These are phyloP conservation scores for Seriola aureovittata DNA, from an alignment of 2,113 vertebrate species.

Conservation along the genomic window DNA sequence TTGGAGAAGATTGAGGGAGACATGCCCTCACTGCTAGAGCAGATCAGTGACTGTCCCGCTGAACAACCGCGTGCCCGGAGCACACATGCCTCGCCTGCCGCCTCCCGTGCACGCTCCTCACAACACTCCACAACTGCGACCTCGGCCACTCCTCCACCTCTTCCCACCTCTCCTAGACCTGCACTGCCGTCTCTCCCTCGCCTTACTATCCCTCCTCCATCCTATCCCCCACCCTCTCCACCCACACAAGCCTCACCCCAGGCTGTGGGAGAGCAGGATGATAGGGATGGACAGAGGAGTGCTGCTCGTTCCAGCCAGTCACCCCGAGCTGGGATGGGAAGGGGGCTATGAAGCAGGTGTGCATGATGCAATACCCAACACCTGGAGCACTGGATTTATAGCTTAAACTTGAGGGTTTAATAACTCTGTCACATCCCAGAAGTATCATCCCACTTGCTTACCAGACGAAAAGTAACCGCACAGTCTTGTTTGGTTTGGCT, in stretches of 20 bases:
- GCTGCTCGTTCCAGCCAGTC: slow-evolving; percentile 71
- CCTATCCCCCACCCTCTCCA: slow-evolving; percentile 78
- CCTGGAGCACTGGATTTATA: slow-evolving; percentile 35
- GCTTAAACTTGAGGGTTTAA: slow-evolving; percentile 35
- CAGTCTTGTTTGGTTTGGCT: slow-evolving; percentile 51
- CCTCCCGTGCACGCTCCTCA: slow-evolving; percentile 59
- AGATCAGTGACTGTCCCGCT: slow-evolving; percentile 86
- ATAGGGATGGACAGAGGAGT: slow-evolving; percentile 70
- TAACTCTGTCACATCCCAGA: slow-evolving; percentile 35
- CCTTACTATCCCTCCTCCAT: slow-evolving; percentile 69
- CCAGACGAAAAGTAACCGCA: slow-evolving; percentile 36
- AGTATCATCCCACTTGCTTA: slow-evolving; percentile 32
- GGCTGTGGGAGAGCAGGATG: slow-evolving; percentile 65
- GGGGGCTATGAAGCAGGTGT: slow-evolving; percentile 74
- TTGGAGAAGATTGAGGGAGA: slow-evolving; percentile 88
- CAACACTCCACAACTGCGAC: slow-evolving; percentile 58
- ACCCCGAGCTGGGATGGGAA: slow-evolving; percentile 75
- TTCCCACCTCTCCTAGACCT: slow-evolving; percentile 74
- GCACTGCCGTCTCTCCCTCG: slow-evolving; percentile 69
- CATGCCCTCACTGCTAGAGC: slow-evolving; percentile 87
- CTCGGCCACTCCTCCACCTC: slow-evolving; percentile 66
- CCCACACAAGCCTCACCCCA: slow-evolving; percentile 72
- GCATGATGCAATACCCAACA: slow-evolving; percentile 35
- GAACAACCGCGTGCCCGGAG: slow-evolving; percentile 76
- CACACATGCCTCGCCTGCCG: slow-evolving; percentile 78